Percentiles rank a stretch among this genome's conserved stretches.
Evolutionary conservation across 2,113 vertebrate species (phyloP).

Genomic region (Epinephelus cyanopodus): DNA sequence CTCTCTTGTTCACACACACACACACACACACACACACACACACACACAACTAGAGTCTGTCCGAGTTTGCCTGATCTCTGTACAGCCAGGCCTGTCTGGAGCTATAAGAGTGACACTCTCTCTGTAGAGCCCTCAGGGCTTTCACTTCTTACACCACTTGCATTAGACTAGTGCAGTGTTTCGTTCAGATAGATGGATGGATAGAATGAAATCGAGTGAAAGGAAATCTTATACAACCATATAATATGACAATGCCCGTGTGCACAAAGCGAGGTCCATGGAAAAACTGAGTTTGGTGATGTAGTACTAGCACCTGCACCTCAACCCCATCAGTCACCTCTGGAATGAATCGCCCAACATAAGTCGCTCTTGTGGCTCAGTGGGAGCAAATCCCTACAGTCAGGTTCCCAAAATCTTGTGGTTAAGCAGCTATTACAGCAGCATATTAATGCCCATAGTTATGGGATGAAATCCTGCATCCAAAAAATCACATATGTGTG

Average conservation of each 20-base stretch:
- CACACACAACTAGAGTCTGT: slow-evolving; percentile 20
- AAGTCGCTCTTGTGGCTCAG: background rate
- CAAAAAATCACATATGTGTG: background rate
- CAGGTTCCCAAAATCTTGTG: background rate
- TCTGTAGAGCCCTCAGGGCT: slow-evolving; percentile 42
- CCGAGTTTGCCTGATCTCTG: slow-evolving; percentile 47
- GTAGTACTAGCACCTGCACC: background rate
- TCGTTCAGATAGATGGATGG: slow-evolving; percentile 22
- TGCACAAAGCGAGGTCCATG: background rate
- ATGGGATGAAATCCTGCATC: background rate
- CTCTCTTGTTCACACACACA: background rate
- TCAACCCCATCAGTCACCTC: background rate
- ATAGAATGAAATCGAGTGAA: background rate
- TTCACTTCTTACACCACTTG: slow-evolving; percentile 23
- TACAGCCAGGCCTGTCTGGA: slow-evolving; percentile 55
- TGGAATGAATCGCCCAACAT: background rate
- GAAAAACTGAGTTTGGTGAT: background rate
- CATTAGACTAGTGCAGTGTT: slow-evolving; percentile 13
- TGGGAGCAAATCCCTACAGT: slow-evolving; percentile 2
- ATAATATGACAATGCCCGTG: background rate
- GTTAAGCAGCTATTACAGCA: background rate
- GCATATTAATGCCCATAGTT: background rate
- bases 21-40: slow-evolving; percentile 7
- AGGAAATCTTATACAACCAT: background rate
- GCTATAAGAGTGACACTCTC: slow-evolving; percentile 48